A percentile compares a stretch with the other conserved stretches of the same genome.
These are phyloP conservation scores for Macquaria australasica DNA, from an alignment of 2,113 vertebrate genomes.

Conservation along the genomic window DNA sequence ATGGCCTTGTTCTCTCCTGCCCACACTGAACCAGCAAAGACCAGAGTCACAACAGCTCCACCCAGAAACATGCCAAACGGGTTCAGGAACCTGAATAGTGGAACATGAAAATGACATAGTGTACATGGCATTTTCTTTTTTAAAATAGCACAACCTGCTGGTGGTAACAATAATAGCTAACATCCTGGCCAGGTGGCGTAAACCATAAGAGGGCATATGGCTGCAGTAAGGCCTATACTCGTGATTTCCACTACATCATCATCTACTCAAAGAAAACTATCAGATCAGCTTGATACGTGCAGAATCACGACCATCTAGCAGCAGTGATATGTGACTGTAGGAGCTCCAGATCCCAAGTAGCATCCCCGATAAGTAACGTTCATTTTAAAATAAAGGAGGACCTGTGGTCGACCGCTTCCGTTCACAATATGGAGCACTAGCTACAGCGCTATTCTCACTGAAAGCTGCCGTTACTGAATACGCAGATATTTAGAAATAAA, in stretches of 20 bases:
- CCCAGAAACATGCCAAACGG: constrained; percentile 95
- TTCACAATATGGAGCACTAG: not conserved
- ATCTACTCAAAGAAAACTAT: not conserved
- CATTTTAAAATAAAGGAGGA: not conserved
- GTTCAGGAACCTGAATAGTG: constrained; percentile 89
- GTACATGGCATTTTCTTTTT: not conserved
- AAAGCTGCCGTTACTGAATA: not conserved
- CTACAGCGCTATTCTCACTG: not conserved
- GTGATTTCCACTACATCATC: constrained; percentile 47
- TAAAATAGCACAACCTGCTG: constrained; percentile 66
- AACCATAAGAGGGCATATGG: not conserved
- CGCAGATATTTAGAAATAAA: not conserved
- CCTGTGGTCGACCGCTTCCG: not conserved
- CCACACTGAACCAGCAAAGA: constrained; percentile 94
- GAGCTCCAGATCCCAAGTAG: not conserved
- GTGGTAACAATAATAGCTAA: constrained; percentile 10
- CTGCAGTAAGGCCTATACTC: constrained; percentile 37
- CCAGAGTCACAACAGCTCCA: constrained; percentile 89
- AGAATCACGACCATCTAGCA: not conserved
- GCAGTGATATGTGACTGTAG: not conserved
- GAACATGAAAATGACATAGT: constrained; percentile 6
- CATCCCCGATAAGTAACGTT: not conserved
- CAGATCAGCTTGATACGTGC: no score
- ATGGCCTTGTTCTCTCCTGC: constrained; percentile 92
- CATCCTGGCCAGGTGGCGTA: constrained; percentile 7